Conservation (phyloP, 2,797 vertebrate species). For the Catostomus latipinnis region DNA sequence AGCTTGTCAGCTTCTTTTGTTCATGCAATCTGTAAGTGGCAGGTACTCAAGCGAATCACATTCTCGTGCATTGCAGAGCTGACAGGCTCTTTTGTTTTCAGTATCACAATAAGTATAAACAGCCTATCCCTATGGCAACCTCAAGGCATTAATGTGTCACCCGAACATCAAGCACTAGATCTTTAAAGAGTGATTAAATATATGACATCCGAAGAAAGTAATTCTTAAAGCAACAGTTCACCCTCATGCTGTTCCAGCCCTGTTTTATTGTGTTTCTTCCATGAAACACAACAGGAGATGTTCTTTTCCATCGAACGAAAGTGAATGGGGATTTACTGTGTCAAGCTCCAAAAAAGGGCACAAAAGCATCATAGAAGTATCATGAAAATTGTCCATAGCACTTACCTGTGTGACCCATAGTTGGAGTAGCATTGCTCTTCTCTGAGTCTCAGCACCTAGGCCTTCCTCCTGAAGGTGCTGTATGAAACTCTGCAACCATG, state of each 20-base stretch:
- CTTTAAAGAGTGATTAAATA: constrained; percentile 6
- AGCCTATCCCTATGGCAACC: constrained; percentile 1
- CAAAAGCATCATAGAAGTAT: too few relatives aligned
- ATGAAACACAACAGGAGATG: too few relatives aligned
- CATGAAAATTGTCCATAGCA: neutral
- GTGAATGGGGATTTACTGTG: too few relatives aligned
- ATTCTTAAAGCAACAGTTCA: neutral
- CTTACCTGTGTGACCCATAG: constrained; percentile 86
- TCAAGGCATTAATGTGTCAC: neutral
- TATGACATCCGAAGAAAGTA: constrained; percentile 6
- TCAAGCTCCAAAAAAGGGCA: too few relatives aligned
- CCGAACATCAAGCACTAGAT: neutral
- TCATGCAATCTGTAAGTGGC: constrained; percentile 13
- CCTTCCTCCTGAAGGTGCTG: constrained; percentile 70
- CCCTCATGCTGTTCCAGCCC: too few relatives aligned
- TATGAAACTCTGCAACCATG: constrained; percentile 82
- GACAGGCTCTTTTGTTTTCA: constrained; percentile 15
- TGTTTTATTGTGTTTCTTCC: too few relatives aligned
- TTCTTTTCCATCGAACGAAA: too few relatives aligned
- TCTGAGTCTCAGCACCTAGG: constrained; percentile 75
- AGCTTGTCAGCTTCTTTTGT: constrained; percentile 23
- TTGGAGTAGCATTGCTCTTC: constrained; percentile 81
- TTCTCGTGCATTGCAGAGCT: constrained; percentile 12
- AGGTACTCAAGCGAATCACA: constrained; percentile 16
- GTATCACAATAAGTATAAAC: neutral